Evolutionary conservation across 2,797 vertebrate species (phyloP), one percentile per base, ranked within the genome.

Genomic region (Spizella passerina): DNA sequence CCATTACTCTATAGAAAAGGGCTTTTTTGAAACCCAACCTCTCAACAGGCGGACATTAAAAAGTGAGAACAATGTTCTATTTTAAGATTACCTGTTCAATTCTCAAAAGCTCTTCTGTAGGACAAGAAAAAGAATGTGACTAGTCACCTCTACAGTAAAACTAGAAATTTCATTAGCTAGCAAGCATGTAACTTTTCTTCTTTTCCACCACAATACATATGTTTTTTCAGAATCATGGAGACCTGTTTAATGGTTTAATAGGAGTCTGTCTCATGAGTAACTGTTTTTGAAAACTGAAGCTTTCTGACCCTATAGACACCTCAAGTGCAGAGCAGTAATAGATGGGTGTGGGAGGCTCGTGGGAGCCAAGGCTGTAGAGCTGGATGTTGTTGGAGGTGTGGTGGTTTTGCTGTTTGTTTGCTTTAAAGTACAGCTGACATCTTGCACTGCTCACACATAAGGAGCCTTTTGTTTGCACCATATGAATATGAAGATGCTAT

Each of bases 191-290:
- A n/a, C 43, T n/a, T 23, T 53, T 49, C 29, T 52, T 29, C 21
- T 78, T 77, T 71, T 52, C 44, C 32, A 53, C 82, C 94, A 78
- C 39, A 93, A 80, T 52, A 70, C 27, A 36, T 46, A 88, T 1
- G 9, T 83, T 93, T 92, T 93, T 79, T 94, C 61, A 66, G 44
- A 79, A 38, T 20, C 3, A 46, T 81, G 68, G 92, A 82, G 90
- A 95, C 52, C 73, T 96, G 50, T 69, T 92, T 70, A 79, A 91
- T 87, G 85, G 52, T 93, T 76, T 78, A 94, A 57, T 83, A 76
- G 71, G 23, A 55, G 52, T 68, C 92, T 94, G 53, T 77, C 41
- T 90, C 21, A 9, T 50, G 24, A 90, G 75, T 66, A 90, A 82
- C 47, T 66, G 76, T 68, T 79, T 86, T 88, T 57, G 63, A 64